Conservation (phyloP, 2,797 vertebrate genomes). For the Sternarchorhynchus goeldii region DNA sequence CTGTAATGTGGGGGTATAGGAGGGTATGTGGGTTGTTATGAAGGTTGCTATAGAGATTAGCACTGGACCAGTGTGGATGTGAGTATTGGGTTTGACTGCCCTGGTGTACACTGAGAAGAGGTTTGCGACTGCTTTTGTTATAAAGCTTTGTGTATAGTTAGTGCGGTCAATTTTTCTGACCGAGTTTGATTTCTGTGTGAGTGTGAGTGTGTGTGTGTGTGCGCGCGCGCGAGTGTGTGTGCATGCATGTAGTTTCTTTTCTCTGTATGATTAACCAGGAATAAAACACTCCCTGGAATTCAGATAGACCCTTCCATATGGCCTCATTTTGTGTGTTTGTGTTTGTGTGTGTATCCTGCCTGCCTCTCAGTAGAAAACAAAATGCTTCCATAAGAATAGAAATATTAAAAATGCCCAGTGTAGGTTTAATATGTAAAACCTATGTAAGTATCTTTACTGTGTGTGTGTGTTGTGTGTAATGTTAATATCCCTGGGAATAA, state of each 20-base stretch:
- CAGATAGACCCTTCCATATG: constrained; percentile 10
- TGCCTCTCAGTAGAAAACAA: neutral
- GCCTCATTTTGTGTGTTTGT: constrained; percentile 4
- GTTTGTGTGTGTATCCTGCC: neutral
- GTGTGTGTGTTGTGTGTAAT: no score
- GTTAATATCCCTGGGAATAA: no score
- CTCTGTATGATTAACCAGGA: constrained; percentile 19
- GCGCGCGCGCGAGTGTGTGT: constrained; percentile 26
- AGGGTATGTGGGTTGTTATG: no score
- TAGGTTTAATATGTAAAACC: no score
- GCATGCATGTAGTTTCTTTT: constrained; percentile 48
- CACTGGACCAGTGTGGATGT: neutral
- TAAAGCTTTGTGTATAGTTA: constrained; percentile 72
- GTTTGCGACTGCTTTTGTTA: constrained; percentile 71
- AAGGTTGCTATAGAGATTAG: neutral
- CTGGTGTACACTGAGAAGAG: constrained; percentile 5
- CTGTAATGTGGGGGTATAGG: no score
- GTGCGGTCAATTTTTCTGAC: constrained; percentile 71
- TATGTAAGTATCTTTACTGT: no score
- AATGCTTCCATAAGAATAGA: neutral
- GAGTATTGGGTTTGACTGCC: neutral
- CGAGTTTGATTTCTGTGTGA: constrained; percentile 15
- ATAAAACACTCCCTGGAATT: constrained; percentile 46
- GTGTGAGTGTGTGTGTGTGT: constrained; percentile 10
- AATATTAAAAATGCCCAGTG: neutral